phyloP scores from a whole-genome alignment of 2,797 vertebrate genomes.

The Cetoscarus ocellatus region DNA sequence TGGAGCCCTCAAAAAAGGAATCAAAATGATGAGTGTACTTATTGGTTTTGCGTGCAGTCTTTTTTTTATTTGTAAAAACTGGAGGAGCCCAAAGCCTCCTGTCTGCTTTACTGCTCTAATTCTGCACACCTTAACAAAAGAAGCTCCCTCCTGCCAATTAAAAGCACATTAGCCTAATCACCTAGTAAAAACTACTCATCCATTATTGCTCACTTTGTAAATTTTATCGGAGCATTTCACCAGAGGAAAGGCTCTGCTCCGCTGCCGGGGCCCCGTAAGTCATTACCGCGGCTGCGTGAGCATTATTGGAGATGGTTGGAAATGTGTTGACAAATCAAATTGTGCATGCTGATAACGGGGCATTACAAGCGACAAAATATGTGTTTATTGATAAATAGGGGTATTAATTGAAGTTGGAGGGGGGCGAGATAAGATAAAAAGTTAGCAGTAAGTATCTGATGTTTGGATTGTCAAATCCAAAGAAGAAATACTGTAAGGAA shows the following conservation, averaged over 20 bases:
- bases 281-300: conserved; percentile 45
- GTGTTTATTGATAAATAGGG: conserved; percentile 8
- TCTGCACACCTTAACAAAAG: conserved; percentile 70
- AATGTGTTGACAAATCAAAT: conserved; percentile 67
- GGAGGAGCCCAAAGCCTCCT: conserved; percentile 21
- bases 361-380: conserved; percentile 6
- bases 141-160: conserved; percentile 64
- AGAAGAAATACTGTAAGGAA: neutral
- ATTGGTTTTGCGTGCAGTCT: conserved; percentile 7
- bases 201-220: conserved; percentile 71
- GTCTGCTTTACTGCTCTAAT: conserved; percentile 29
- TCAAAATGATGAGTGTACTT: conserved; percentile 24
- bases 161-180: conserved; percentile 76
- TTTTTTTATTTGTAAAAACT: conserved; percentile 39
- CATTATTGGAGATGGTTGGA: conserved; percentile 46
- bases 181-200: conserved; percentile 62
- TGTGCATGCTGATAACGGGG: conserved; percentile 16
- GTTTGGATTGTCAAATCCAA: neutral
- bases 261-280: conserved; percentile 36
- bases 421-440: conserved; percentile 9
- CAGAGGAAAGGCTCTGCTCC: conserved; percentile 39
- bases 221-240: conserved; percentile 59
- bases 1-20: conserved; percentile 4
- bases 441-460: conserved; percentile 5
- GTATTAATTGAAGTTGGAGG: neutral